Base-by-base conservation (phyloP, 2,888 invertebrate species). In the Limnephilus marmoratus region DNA sequence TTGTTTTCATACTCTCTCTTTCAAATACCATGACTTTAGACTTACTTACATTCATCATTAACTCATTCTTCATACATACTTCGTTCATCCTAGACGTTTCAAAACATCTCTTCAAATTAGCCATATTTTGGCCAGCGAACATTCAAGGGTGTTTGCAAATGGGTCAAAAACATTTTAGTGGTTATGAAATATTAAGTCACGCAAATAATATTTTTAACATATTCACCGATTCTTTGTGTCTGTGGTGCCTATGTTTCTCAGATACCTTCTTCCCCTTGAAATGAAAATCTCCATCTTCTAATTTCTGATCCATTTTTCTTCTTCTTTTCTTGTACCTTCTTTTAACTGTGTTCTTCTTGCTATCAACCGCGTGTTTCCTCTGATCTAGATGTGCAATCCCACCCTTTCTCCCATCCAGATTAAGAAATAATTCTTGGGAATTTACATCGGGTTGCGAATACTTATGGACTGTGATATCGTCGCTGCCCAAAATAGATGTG, bases 321-420 rank as follows among this genome's bases (percentile, higher is more conserved):
- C 93, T 81, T 41, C 93, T 88, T 45, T 92, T 92, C 81, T 93
- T 93, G 37, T 91, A 91, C 81, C 93, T 90, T 86, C 81, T 92
- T 81, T 92, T 93, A 45, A 81, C n/a, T 2, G 37, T 37, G 24
- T 31, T 92, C 45, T 88, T 91, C 31, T 53, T 90, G 24, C 80
- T 81, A 31, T 89, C 34, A n/a, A 89, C 12, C 11, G 29, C 2
- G 83, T 68, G 68, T 49, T 29, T 34, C 41, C 37, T 89, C 37
- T 81, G 88, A 68, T 68, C 68, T 34, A 18, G 18, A 13, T 68
- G 34, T 18, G 24, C 81, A 12, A 7, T 82, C 3, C 29, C 89
- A 15, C 82, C 41, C 7, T 82, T 49, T 24, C 81, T 91, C 18
- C 68, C 86, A 12, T 90, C 90, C 3, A 85, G 85, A 81, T 45